Evolutionary conservation across 2,113 vertebrate genomes (phyloP), one percentile per base, ranked within the genome.

Genomic region (Hippocampus guttulatus): DNA sequence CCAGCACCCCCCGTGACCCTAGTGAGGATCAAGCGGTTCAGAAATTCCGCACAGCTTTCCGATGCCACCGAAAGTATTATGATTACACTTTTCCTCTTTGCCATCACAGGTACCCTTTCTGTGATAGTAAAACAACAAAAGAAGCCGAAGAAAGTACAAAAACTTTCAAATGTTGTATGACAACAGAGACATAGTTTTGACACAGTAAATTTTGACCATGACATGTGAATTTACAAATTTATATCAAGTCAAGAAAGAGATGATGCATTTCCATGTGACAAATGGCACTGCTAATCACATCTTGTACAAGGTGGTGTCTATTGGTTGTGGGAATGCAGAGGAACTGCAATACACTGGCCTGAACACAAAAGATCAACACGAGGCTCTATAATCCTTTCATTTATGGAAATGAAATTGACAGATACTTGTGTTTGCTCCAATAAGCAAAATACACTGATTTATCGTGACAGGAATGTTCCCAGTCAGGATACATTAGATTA

Each of bases 321-420:
- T 43, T 41, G 52, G 77, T 80, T 72, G 70, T 85, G 88, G 77
- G 84, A 90, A 88, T 69, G 15, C 58, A 71, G 76, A 70, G 51
- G 33, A 72, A 60, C 25, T 67, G 64, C 30, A 15, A 73, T 57
- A 64, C 33, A 20, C 71, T 79, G 73, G 74, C 74, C 75, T 75
- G 75, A 64, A 70, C 60, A 72, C 73, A 76, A 69, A 75, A 77
- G 69, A 76, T 81, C 65, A 87, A 79, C 77, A 74, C 77, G 70
- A 68, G 3, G 52, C 69, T 74, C 76, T 81, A 60, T 86, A 81
- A 84, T 83, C 77, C 83, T 61, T 73, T 43, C 71, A 70, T 79
- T 86, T 71, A 79, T 79, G 83, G 86, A 86, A 84, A 88, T 88
- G 27, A 88, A 83, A 90, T 85, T 72, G 78, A 86, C 82, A 83